Evolutionary conservation across 2,888 invertebrate genomes (phyloP).

Genomic region (Phorcus lineatus): DNA sequence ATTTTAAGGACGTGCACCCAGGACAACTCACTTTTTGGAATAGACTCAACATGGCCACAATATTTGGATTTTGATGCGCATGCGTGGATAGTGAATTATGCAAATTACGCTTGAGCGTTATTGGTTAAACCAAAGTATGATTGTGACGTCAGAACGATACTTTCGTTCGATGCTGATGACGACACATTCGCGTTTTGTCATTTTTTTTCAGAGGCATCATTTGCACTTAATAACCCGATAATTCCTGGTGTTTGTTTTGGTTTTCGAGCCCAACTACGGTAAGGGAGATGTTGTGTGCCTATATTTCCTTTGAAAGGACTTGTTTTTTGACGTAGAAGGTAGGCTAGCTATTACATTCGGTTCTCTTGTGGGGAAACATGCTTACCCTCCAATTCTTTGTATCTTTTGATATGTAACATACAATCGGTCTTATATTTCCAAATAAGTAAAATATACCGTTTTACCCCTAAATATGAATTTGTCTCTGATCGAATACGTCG

Average conservation of each 20-base stretch:
- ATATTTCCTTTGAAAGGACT: no score
- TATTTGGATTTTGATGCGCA: conserved; percentile 25
- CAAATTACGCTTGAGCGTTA: conserved; percentile 20
- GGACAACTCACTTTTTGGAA: neutral
- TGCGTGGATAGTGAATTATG: conserved; percentile 32
- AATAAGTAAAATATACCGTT: no score
- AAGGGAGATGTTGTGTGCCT: neutral
- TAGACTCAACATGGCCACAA: neutral
- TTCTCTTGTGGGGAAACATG: no score
- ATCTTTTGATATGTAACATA: no score
- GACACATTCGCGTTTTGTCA: neutral
- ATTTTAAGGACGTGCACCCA: conserved; percentile 10
- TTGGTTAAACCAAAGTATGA: conserved; percentile 1
- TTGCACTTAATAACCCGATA: neutral
- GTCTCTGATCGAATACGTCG: no score
- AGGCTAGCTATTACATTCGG: no score
- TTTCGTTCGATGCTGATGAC: conserved; percentile 3
- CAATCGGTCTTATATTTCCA: no score
- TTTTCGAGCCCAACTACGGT: neutral
- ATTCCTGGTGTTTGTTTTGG: neutral
- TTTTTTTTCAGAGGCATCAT: neutral
- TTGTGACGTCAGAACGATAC: conserved; percentile 8
- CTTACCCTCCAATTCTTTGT: no score
- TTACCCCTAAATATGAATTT: no score
- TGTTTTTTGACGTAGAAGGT: no score